Conservation (phyloP, 2,888 invertebrate genomes). For the Pachymerium ferrugineum region DNA sequence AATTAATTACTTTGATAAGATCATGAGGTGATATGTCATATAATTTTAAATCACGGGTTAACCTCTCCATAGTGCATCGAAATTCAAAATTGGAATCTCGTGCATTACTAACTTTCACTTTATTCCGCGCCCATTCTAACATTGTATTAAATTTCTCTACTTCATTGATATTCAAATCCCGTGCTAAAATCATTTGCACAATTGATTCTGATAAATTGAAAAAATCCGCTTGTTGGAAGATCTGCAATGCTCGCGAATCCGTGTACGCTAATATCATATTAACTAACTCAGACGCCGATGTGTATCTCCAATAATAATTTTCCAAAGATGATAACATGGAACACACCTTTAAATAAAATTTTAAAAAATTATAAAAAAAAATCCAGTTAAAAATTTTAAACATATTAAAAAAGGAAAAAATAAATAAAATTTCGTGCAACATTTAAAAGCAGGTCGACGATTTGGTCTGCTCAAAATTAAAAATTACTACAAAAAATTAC, state of each 20-base stretch:
- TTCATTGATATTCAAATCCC: constrained; percentile 82
- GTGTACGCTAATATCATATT: constrained; percentile 90
- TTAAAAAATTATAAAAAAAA: background rate
- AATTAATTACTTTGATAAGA: constrained; percentile 66
- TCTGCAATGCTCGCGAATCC: constrained; percentile 73
- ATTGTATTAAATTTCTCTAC: constrained; percentile 88
- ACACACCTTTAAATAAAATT: constrained; percentile 60
- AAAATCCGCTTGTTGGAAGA: constrained; percentile 79
- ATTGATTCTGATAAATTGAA: constrained; percentile 85
- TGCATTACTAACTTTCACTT: constrained; percentile 31
- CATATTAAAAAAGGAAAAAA: background rate
- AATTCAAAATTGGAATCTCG: constrained; percentile 74
- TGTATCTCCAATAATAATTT: constrained; percentile 93
- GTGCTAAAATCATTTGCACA: constrained; percentile 64
- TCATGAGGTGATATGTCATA: constrained; percentile 88
- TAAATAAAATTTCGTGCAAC: background rate
- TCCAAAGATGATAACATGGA: constrained; percentile 86
- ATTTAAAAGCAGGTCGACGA: background rate
- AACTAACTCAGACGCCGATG: constrained; percentile 85
- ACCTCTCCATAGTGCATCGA: constrained; percentile 85
- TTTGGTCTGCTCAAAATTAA: background rate
- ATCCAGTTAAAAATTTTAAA: background rate
- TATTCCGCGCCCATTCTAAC: constrained; percentile 74
- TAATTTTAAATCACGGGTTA: constrained; percentile 80
- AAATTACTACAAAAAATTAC: constrained; percentile 11